Conservation (phyloP, 2,888 invertebrate species). For the Pycnomerus fuliginosus region DNA sequence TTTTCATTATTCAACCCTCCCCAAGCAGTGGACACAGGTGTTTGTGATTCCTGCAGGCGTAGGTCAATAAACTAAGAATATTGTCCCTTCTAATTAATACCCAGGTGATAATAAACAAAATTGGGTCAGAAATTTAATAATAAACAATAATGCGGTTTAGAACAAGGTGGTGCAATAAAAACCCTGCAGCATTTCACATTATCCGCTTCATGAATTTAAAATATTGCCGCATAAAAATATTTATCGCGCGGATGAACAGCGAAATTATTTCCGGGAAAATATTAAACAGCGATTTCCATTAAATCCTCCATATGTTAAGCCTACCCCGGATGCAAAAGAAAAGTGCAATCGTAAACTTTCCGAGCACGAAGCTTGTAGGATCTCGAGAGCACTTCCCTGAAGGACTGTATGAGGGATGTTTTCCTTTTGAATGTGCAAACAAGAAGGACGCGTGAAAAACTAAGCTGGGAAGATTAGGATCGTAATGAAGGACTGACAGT, state of each 20-base stretch:
- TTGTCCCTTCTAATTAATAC: neutral
- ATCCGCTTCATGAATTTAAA: no score
- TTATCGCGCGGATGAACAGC: no score
- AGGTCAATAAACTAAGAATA: slow-evolving; percentile 2
- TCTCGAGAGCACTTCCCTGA: slow-evolving; percentile 23
- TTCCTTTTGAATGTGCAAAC: slow-evolving; percentile 26
- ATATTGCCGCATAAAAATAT: no score
- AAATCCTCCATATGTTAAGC: no score
- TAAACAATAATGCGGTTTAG: no score
- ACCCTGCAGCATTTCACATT: no score
- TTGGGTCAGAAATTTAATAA: neutral
- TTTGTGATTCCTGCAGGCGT: neutral
- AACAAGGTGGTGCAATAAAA: no score
- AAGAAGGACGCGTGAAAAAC: slow-evolving; percentile 11
- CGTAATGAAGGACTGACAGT: slow-evolving; percentile 19
- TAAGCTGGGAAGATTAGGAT: slow-evolving; percentile 17
- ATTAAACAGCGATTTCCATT: no score
- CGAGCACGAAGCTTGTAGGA: slow-evolving; percentile 23
- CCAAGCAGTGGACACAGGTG: neutral
- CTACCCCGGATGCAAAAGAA: no score
- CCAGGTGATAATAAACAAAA: neutral
- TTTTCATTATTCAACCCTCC: no score
- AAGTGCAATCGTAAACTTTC: slow-evolving; percentile 25
- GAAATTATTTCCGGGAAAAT: no score
- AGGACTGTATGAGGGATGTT: slow-evolving; percentile 17